These are phyloP conservation scores for Corvus hawaiiensis DNA, from an alignment of 2,113 vertebrate species.

Conservation along the genomic window DNA sequence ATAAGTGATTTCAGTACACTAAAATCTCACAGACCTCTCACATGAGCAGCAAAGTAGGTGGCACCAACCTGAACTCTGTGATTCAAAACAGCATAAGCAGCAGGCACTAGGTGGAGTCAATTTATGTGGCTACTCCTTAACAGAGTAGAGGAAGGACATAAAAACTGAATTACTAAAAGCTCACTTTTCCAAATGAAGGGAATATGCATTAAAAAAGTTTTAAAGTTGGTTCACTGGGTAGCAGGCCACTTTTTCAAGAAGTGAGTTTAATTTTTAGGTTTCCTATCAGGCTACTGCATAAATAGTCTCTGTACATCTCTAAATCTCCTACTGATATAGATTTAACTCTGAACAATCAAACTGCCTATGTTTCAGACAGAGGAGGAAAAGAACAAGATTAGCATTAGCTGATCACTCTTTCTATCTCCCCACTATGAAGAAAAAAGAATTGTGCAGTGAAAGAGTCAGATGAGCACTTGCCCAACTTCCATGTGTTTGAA, in stretches of 20 bases:
- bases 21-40: not conserved
- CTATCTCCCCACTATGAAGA: not conserved
- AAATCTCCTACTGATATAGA: not conserved
- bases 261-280: not conserved
- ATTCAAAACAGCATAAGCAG: not conserved
- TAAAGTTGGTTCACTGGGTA: not conserved
- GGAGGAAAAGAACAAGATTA: not conserved
- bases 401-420: not conserved
- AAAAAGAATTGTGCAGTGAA: not conserved
- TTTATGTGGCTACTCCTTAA: not conserved
- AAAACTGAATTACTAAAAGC: not conserved
- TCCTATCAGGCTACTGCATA: not conserved
- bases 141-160: not conserved
- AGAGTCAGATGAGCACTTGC: not conserved
- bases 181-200: not conserved
- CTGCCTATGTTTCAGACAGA: not conserved
- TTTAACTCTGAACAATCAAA: not conserved
- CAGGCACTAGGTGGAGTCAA: not conserved
- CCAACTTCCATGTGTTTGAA: not conserved
- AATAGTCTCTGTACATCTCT: not conserved
- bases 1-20: not conserved
- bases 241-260: not conserved
- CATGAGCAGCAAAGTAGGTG: not conserved
- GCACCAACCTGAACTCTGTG: not conserved
- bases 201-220: not conserved